These are phyloP conservation scores for Agapostemon virescens DNA, from an alignment of 2,888 invertebrate species.

Conservation along the genomic window DNA sequence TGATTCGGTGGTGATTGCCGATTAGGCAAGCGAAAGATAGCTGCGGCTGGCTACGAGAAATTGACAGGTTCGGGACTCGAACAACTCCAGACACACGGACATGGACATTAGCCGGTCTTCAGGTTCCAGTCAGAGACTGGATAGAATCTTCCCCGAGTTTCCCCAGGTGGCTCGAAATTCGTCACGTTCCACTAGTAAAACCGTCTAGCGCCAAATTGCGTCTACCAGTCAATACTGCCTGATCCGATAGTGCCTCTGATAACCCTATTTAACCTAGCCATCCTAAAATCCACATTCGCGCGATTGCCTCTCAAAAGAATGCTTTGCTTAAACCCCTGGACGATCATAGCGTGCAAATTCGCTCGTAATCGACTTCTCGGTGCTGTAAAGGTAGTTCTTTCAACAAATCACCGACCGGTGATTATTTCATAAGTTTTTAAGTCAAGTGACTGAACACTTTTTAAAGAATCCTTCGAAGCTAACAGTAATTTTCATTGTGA, in stretches of 20 bases:
- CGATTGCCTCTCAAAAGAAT: not conserved
- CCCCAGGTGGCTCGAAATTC: not conserved
- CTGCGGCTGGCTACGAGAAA: not conserved
- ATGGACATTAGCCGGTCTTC: not conserved
- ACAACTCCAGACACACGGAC: not conserved
- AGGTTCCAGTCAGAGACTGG: not conserved
- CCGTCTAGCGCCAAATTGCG: slow-evolving; percentile 3
- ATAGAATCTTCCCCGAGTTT: not conserved
- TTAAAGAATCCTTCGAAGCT: too few relatives aligned
- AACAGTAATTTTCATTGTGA: too few relatives aligned
- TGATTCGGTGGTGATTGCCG: not conserved
- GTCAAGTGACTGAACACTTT: too few relatives aligned
- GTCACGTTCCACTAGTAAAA: not conserved
- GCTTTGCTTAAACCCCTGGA: not conserved
- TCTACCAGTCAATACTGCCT: not conserved
- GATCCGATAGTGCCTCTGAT: not conserved
- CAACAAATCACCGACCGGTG: too few relatives aligned
- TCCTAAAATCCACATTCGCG: not conserved
- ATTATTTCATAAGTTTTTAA: too few relatives aligned
- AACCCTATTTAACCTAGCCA: not conserved
- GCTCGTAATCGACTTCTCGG: too few relatives aligned
- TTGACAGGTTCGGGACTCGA: not conserved
- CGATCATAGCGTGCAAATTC: too few relatives aligned
- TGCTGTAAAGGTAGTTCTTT: too few relatives aligned
- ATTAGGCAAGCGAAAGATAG: not conserved